Evolutionary conservation across 1,140 invertebrate genomes (phyloP).

Genomic region (Bacillus rossius): DNA sequence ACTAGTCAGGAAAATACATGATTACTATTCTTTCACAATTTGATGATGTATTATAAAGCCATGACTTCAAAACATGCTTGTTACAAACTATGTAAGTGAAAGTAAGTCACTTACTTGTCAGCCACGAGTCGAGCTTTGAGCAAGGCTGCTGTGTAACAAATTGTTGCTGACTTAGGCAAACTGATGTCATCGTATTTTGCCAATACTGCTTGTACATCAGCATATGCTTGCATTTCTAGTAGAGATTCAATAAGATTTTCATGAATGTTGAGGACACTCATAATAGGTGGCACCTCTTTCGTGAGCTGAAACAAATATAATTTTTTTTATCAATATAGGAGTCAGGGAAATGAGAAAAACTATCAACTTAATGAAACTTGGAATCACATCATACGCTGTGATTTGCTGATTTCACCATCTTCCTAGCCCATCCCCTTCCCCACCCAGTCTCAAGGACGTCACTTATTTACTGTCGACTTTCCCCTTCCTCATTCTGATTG

Average conservation of each 20-base stretch:
- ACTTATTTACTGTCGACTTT: no score
- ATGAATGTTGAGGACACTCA: constrained; percentile 94
- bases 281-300: constrained; percentile 94
- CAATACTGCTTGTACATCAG: constrained; percentile 93
- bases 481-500: no score
- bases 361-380: not conserved
- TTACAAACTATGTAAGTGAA: not conserved
- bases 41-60: constrained; percentile 8
- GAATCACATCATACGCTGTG: constrained; percentile 7
- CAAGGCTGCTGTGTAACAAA: constrained; percentile 94
- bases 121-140: constrained; percentile 89
- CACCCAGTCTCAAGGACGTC: no score
- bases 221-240: constrained; percentile 93
- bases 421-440: no score
- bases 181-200: constrained; percentile 97
- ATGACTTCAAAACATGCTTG: not conserved
- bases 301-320: constrained; percentile 57
- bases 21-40: no score
- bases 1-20: no score
- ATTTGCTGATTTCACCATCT: no score
- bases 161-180: constrained; percentile 93
- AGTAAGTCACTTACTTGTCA: constrained; percentile 63
- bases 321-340: not conserved
- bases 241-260: constrained; percentile 96
- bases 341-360: constrained; percentile 1